Base-by-base conservation (phyloP, 2,888 invertebrate genomes). In the Xestoiulus laeticollis region DNA sequence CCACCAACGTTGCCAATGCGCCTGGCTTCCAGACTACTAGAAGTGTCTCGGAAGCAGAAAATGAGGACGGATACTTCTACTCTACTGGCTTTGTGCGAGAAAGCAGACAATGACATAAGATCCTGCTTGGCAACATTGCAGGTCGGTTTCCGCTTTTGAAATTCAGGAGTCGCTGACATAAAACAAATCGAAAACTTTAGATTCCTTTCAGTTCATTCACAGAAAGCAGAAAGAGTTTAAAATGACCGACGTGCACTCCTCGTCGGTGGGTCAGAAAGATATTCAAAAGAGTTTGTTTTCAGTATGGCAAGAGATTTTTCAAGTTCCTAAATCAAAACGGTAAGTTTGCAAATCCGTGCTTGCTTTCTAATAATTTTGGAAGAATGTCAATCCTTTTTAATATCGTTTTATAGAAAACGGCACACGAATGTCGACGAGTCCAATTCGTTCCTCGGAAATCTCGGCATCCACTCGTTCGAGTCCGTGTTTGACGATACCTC, bases 121-220 rank as follows among this genome's bases (percentile, higher is more conserved):
- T 95, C 97, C 0, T 99, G 99, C 91, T 94, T 99, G 87, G 96
- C 97, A 26, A 95, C 97, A 85, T 94, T 99, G 90, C 97, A 98
- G 91, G 92, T 91, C 44, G 19, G 85, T 85, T 8, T 19, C 1
- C 32, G 10, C 26, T 32, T 19, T 44, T n/a, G 43, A 22, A 22
- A 12, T 6, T 4, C 8, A 8, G 68, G 10, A 26, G n/a, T 5
- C 19, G 4, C 32, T 84, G 84, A 84, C 6, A 32, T 84, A 19
- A 19, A 19, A 30, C 38, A 5, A 32, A 26, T 5, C 84, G 3
- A 84, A 30, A 26, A 5, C 22, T 26, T 89, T 59, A 87, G 12
- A 30, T 10, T 26, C 3, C 78, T 10, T 87, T 87, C 12, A 92
- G 92, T 92, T 92, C 90, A 90, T 92, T 48, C 90, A 90, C 82